Evolutionary conservation across 2,113 vertebrate species (phyloP).

Genomic region (Crotophaga sulcirostris): DNA sequence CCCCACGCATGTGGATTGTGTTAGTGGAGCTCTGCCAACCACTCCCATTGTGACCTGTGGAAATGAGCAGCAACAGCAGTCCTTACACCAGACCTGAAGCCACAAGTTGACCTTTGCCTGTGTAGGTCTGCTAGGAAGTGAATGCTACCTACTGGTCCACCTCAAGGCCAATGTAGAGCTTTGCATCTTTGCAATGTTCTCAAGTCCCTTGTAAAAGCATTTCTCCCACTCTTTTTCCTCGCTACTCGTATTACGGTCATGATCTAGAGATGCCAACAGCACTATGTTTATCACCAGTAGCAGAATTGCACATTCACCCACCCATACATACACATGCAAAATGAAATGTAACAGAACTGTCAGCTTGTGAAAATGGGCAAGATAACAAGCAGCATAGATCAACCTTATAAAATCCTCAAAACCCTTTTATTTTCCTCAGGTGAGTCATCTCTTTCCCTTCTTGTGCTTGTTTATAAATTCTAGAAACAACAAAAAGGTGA

Average conservation of each 20-base stretch:
- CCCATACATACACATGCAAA: neutral
- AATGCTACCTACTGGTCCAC: neutral
- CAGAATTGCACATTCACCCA: neutral
- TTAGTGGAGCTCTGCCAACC: neutral
- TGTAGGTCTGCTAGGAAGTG: neutral
- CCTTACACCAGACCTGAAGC: neutral
- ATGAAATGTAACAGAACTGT: neutral
- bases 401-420: neutral
- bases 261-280: neutral
- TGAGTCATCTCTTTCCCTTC: neutral
- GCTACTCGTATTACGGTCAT: neutral
- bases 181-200: neutral
- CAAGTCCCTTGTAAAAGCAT: neutral
- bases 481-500: neutral
- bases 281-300: neutral
- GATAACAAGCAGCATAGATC: neutral
- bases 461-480: neutral
- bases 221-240: neutral
- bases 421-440: neutral
- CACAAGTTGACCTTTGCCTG: neutral
- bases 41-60: neutral
- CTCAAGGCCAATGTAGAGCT: neutral
- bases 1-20: accelerated
- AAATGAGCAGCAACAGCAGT: neutral
- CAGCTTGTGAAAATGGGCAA: neutral